These are phyloP conservation scores for Melieria omissa DNA, from an alignment of 2,888 invertebrate species.

Conservation along the genomic window DNA sequence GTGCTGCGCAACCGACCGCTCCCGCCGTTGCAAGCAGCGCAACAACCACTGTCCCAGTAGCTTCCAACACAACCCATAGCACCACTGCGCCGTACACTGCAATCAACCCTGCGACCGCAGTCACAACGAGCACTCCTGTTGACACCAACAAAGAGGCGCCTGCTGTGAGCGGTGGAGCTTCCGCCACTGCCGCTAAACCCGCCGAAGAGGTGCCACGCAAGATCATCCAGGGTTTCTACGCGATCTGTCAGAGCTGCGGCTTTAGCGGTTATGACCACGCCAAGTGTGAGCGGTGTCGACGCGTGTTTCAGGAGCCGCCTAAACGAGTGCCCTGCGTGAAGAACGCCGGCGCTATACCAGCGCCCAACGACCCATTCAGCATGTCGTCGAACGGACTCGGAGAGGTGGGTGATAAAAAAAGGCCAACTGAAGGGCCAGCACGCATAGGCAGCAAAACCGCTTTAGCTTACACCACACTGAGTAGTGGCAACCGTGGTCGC, in stretches of 20 bases:
- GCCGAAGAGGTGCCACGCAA: conserved; percentile 72
- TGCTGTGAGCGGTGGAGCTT: conserved; percentile 13
- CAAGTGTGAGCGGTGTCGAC: conserved; percentile 79
- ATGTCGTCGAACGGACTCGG: conserved; percentile 19
- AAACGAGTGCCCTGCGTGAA: conserved; percentile 68
- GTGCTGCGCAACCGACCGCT: conserved; percentile 25
- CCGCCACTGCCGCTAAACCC: conserved; percentile 27
- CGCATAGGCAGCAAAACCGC: conserved; percentile 39
- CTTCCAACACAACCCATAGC: conserved; percentile 37
- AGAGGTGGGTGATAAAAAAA: conserved; percentile 54
- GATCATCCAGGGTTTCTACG: conserved; percentile 77
- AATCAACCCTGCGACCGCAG: conserved; percentile 50
- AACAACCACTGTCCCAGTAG: conserved; percentile 50
- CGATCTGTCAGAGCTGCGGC: conserved; percentile 84
- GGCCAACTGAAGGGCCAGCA: conserved; percentile 30
- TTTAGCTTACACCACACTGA: conserved; percentile 28
- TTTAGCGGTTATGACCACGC: conserved; percentile 82
- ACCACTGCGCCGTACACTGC: background rate
- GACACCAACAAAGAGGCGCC: conserved; percentile 13
- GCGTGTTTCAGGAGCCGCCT: conserved; percentile 78
- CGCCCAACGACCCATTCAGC: conserved; percentile 36
- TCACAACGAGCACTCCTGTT: conserved; percentile 34
- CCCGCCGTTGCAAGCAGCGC: conserved; percentile 9
- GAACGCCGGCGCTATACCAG: conserved; percentile 37
- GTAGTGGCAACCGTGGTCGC: conserved; percentile 44